A percentile compares a stretch with the other conserved stretches of the same genome.
Conservation (phyloP, 2,113 vertebrate species). For the Sinocyclocheilus anophthalmus region DNA sequence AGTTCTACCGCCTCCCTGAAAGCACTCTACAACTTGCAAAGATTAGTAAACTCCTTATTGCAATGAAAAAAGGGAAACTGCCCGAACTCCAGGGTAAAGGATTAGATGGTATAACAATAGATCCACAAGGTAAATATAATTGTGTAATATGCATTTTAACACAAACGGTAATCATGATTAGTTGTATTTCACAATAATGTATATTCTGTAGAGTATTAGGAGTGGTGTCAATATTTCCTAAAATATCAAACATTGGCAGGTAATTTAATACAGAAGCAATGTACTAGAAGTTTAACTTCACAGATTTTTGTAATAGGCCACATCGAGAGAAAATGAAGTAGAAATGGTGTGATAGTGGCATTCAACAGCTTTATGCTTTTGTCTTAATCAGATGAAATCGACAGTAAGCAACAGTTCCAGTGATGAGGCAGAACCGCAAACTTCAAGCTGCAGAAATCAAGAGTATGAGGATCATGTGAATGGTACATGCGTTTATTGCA, state of each 20-base stretch:
- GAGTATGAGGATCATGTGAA: not conserved
- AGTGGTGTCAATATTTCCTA: not conserved
- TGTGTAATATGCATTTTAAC: slow-evolving; percentile 6
- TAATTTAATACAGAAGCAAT: not conserved
- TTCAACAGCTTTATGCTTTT: not conserved
- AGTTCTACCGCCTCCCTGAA: slow-evolving; percentile 41
- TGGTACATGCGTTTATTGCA: not conserved
- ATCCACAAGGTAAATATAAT: slow-evolving; percentile 14
- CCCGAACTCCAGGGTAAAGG: not conserved
- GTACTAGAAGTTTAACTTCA: not conserved
- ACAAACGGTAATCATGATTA: not conserved
- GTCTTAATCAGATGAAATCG: not conserved
- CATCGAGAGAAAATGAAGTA: not conserved
- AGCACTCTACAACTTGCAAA: slow-evolving; percentile 29
- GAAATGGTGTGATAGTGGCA: not conserved
- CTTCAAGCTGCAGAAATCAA: not conserved
- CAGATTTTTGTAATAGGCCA: not conserved
- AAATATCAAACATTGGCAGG: not conserved
- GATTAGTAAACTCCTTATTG: not conserved
- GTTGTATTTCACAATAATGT: not conserved
- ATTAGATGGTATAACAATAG: not conserved
- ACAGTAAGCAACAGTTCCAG: not conserved
- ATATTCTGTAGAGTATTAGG: slow-evolving; percentile 1
- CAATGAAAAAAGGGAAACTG: not conserved
- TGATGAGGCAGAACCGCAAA: too few relatives aligned